phyloP scores from a whole-genome alignment of 2,797 vertebrate genomes.

The Peromyscus eremicus region DNA sequence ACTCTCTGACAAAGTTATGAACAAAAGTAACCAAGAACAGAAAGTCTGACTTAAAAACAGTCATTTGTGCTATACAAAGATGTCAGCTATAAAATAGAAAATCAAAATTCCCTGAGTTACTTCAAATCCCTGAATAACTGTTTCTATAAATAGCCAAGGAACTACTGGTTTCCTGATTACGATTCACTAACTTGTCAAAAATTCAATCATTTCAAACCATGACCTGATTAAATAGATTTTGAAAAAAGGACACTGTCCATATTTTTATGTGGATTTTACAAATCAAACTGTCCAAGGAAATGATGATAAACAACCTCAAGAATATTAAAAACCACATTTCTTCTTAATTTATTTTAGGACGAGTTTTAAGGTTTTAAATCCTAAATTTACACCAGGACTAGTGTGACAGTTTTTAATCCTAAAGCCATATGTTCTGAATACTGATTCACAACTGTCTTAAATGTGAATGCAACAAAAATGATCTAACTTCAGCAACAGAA shows the following conservation, averaged over 20 bases:
- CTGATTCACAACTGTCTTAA: slow-evolving; percentile 63
- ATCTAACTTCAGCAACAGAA: slow-evolving; percentile 61
- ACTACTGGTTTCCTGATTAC: not conserved
- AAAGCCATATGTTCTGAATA: slow-evolving; percentile 70
- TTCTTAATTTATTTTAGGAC: slow-evolving; percentile 65
- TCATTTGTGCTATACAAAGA: not conserved
- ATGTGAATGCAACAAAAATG: slow-evolving; percentile 64
- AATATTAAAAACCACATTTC: slow-evolving; percentile 65
- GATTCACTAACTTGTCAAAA: slow-evolving; percentile 19
- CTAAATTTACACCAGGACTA: slow-evolving; percentile 56
- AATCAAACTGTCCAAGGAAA: slow-evolving; percentile 91
- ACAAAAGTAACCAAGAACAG: slow-evolving; percentile 17
- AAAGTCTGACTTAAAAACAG: slow-evolving; percentile 15
- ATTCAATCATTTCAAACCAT: slow-evolving; percentile 53
- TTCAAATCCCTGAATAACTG: not conserved
- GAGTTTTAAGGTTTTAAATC: slow-evolving; percentile 66
- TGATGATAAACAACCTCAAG: slow-evolving; percentile 89
- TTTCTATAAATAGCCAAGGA: not conserved
- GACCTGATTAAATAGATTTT: slow-evolving; percentile 90
- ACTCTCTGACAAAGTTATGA: slow-evolving; percentile 12
- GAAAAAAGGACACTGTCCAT: slow-evolving; percentile 87
- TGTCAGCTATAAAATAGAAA: not conserved
- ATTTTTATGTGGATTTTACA: slow-evolving; percentile 85
- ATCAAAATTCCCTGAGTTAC: not conserved
- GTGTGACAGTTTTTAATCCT: slow-evolving; percentile 71